A percentile compares a stretch with the other conserved stretches of the same genome.
Evolutionary conservation across 2,113 vertebrate genomes (phyloP).

Genomic region (Melozone crissalis): DNA sequence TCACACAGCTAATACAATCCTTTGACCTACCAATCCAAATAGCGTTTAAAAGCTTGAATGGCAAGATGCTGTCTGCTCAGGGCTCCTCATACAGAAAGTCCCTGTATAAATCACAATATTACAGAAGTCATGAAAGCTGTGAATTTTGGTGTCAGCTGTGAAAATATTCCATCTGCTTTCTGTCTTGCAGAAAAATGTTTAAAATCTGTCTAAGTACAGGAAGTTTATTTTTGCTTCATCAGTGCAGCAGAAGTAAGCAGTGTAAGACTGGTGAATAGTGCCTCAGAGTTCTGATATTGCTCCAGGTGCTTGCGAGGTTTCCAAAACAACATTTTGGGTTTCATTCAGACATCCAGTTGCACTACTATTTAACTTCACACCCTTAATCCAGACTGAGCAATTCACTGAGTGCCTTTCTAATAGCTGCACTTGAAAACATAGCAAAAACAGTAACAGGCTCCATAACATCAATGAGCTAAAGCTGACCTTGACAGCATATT

Average conservation of each 20-base stretch:
- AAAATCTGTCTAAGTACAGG: conserved; percentile 64
- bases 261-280: conserved; percentile 1
- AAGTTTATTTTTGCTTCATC: conserved; percentile 61
- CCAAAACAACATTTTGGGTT: conserved; percentile 17
- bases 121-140: conserved; percentile 55
- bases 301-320: background rate
- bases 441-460: background rate
- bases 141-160: conserved; percentile 70
- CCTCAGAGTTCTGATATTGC: conserved; percentile 19
- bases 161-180: conserved; percentile 71
- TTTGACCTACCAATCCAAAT: conserved; percentile 42
- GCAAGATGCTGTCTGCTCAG: conserved; percentile 26
- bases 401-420: background rate
- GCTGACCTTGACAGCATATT: background rate
- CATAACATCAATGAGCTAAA: background rate
- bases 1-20: background rate
- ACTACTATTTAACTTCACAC: background rate
- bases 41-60: background rate
- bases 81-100: conserved; percentile 49
- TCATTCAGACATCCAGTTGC: background rate
- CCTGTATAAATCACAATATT: conserved; percentile 61
- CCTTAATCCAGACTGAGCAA: background rate
- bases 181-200: conserved; percentile 68
- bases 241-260: conserved; percentile 41
- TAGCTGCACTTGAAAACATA: background rate